These are phyloP conservation scores for Papilio machaon DNA, from an alignment of 1,140 invertebrate species.

Conservation along the genomic window DNA sequence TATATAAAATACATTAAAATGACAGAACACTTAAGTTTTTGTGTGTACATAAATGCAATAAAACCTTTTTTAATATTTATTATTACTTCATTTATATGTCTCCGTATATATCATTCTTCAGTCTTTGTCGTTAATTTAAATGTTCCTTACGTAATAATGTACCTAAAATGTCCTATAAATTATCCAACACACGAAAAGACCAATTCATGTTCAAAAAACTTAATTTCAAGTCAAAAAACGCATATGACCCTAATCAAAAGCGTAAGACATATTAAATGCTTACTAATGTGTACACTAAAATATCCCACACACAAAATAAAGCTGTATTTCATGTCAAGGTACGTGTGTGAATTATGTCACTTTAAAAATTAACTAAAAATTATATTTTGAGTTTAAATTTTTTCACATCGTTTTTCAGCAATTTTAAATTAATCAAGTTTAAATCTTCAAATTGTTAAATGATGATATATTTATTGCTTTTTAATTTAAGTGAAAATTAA, in stretches of 20 bases:
- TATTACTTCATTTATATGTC: background rate
- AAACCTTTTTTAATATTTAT: background rate
- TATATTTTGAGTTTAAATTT: background rate
- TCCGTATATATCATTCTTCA: background rate
- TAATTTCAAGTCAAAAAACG: conserved; percentile 25
- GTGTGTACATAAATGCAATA: background rate
- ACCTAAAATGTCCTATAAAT: background rate
- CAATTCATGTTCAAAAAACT: background rate
- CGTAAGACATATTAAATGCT: background rate
- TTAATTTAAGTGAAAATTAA: background rate
- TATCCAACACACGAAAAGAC: background rate
- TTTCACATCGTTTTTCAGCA: background rate
- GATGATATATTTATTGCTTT: background rate
- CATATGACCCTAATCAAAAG: conserved; percentile 28
- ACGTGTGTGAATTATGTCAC: background rate
- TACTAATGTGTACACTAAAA: conserved; percentile 29
- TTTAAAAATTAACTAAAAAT: background rate
- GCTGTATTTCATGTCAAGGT: background rate
- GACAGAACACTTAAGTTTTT: too few relatives aligned
- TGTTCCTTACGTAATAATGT: conserved; percentile 1
- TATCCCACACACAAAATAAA: conserved; percentile 32
- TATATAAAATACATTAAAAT: too few relatives aligned
- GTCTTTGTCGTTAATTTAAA: background rate
- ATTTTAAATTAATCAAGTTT: background rate
- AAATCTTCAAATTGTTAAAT: background rate